Conservation (phyloP, 2,888 invertebrate species). For the Thumatha senex region DNA sequence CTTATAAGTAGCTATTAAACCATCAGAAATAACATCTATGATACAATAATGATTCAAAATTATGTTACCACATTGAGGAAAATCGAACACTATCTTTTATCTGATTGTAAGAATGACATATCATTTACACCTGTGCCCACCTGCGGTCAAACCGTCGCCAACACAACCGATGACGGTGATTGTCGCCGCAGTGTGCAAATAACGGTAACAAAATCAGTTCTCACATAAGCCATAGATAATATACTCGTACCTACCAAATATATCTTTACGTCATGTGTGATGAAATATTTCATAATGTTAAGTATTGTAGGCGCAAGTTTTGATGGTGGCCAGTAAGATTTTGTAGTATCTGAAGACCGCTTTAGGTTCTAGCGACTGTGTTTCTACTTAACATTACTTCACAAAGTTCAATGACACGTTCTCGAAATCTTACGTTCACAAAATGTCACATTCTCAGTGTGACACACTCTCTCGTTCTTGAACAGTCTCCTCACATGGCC, state of each 20-base stretch:
- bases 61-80: background rate
- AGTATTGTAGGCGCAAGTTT: background rate
- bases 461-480: no score
- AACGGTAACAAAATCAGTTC: background rate
- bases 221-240: background rate
- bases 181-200: background rate
- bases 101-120: background rate
- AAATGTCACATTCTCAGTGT: no score
- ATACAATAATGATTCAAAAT: background rate
- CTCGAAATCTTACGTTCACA: no score
- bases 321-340: background rate
- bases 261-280: background rate
- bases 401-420: no score
- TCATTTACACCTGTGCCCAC: conserved; percentile 1
- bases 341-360: background rate
- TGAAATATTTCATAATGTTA: conserved; percentile 1
- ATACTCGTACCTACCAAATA: background rate
- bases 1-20: background rate
- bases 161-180: background rate
- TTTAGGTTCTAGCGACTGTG: no score
- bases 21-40: no score
- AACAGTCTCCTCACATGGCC: no score
- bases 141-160: no score
- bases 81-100: background rate
- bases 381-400: no score